Evolutionary conservation across 2,797 vertebrate species (phyloP), one percentile per base, ranked within the genome.

Genomic region (Coilia nasus): DNA sequence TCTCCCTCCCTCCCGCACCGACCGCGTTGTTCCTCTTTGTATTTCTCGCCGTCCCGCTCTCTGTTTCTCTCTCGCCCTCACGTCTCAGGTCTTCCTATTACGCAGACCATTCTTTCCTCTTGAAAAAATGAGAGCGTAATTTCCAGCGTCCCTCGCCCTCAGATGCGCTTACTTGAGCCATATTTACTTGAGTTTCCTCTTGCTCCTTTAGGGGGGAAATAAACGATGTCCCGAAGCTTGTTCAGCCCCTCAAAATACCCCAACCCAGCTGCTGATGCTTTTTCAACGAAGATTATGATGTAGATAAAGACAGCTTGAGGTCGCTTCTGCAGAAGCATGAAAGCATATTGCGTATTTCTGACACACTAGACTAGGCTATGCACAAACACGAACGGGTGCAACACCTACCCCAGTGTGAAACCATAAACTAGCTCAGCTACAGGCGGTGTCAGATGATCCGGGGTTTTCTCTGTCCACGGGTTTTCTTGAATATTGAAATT

Each of bases 131-230:
- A 87, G 84, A 82, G 85, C 54, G 28, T 85, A 87, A 78, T 78
- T 78, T 78, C 71, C 71, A 78, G 35, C 17, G 31, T 78, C 71
- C 84, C 81, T 85, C 56, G 88, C 87, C 89, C 89, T 86, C 85
- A 82, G 83, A 59, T 56, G 87, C 0, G 84, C 90, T 91, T 90
- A 92, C 87, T 88, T 86, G 82, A 90, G 91, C 89, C 89, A 92
- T 93, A 92, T 93, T 92, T 91, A 91, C 83, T 87, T 47, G 88
- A 91, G 84, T 90, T 90, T 90, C 92, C 89, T 89, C 91, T 90
- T 67, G 82, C 85, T 88, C 83, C 88, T 88, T 85, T 19, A 86
- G 87, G 87, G 89, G 91, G 87, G 85, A 87, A 88, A 87, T 83
- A 87, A 28, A 80, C 88, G 81, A 46, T 71, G 83, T 83, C 54